Conservation (phyloP, 2,888 invertebrate species). For the Galerucella calmariensis region DNA sequence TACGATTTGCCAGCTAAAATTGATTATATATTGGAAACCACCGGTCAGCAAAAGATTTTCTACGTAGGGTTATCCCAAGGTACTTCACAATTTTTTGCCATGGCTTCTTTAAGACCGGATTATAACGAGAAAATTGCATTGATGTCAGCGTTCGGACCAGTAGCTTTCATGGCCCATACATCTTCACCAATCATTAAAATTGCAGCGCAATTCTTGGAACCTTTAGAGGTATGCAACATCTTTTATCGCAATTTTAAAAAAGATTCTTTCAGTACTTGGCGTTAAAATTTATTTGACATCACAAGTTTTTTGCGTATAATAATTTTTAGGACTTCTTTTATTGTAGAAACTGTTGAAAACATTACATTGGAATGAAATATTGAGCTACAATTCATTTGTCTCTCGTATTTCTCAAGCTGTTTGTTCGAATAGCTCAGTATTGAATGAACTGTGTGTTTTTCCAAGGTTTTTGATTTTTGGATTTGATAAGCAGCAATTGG, state of each 20-base stretch:
- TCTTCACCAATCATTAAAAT: constrained; percentile 8
- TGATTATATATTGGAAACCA: constrained; percentile 72
- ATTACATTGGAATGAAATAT: constrained; percentile 28
- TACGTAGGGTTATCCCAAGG: constrained; percentile 87
- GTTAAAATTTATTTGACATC: no score
- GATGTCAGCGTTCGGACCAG: constrained; percentile 37
- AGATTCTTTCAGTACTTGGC: no score
- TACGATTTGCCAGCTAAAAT: constrained; percentile 84
- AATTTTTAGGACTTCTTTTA: background rate
- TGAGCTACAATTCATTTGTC: constrained; percentile 23
- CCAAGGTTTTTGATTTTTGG: constrained; percentile 33
- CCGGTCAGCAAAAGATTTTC: constrained; percentile 69
- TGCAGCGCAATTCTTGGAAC: background rate
- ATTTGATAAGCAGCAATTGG: constrained; percentile 36
- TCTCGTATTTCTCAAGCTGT: background rate
- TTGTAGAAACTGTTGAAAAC: constrained; percentile 5
- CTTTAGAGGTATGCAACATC: constrained; percentile 26
- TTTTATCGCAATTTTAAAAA: no score
- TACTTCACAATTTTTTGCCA: constrained; percentile 74
- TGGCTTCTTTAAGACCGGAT: constrained; percentile 71
- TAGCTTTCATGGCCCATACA: constrained; percentile 27
- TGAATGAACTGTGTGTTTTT: constrained; percentile 32
- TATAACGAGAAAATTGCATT: constrained; percentile 72
- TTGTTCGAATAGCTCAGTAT: constrained; percentile 25
- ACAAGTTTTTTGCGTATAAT: no score